A percentile compares a stretch with the other conserved stretches of the same genome.
These are phyloP conservation scores for Taurulus bubalis DNA, from an alignment of 2,113 vertebrate species.

Conservation along the genomic window DNA sequence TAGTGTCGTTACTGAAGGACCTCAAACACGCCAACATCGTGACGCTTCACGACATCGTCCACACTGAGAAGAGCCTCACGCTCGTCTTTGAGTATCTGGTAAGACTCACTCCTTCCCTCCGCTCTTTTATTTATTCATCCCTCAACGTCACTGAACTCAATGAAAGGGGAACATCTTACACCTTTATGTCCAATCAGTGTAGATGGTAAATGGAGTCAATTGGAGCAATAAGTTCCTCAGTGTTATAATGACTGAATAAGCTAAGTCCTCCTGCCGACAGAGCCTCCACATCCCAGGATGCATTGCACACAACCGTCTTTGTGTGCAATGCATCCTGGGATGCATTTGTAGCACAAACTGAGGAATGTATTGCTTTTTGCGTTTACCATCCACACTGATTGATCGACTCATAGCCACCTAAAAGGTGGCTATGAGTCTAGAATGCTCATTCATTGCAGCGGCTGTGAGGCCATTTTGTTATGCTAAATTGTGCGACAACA, in stretches of 20 bases:
- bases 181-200: background rate
- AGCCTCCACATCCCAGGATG: too few relatives aligned
- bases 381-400: background rate
- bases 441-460: background rate
- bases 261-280: too few relatives aligned
- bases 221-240: background rate
- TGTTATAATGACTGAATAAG: too few relatives aligned
- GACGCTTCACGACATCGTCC: constrained; percentile 97
- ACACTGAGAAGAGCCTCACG: constrained; percentile 99
- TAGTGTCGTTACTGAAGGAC: constrained; percentile 98
- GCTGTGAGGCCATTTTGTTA: background rate
- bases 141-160: background rate
- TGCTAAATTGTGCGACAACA: background rate
- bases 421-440: too few relatives aligned
- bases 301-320: too few relatives aligned
- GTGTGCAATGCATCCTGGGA: too few relatives aligned
- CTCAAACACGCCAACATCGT: constrained; percentile 99
- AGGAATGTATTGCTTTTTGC: too few relatives aligned
- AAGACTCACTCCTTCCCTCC: constrained; percentile 42
- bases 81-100: constrained; percentile 99
- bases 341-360: background rate
- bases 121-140: background rate
- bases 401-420: background rate
- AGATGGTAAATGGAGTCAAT: background rate
- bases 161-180: background rate